These are phyloP conservation scores for Lithophane leautieri DNA, from an alignment of 2,888 invertebrate genomes.

Conservation along the genomic window DNA sequence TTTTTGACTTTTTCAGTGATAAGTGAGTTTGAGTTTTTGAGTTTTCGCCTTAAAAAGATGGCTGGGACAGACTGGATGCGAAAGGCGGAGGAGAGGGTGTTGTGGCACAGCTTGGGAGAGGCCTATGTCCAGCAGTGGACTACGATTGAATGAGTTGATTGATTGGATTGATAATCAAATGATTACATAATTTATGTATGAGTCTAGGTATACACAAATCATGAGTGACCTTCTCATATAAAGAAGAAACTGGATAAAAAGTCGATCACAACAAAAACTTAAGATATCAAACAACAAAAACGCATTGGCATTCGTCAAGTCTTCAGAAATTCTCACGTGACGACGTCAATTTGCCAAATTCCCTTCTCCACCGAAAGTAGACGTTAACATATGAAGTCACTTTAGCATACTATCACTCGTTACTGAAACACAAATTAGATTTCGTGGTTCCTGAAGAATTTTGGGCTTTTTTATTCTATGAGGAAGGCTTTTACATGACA, in stretches of 20 bases:
- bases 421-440: constrained; percentile 64
- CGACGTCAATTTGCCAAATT: constrained; percentile 57
- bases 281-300: not conserved
- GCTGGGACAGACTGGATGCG: not conserved
- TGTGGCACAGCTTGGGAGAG: not conserved
- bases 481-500: constrained; percentile 37
- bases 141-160: not conserved
- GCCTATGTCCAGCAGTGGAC: not conserved
- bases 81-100: not conserved
- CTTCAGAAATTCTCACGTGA: constrained; percentile 56
- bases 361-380: constrained; percentile 26
- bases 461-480: constrained; percentile 22
- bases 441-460: constrained; percentile 38
- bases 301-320: not conserved
- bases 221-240: not conserved
- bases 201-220: not conserved
- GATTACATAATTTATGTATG: not conserved
- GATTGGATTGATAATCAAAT: not conserved
- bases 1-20: no score
- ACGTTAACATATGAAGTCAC: constrained; percentile 60
- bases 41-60: not conserved
- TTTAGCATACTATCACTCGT: constrained; percentile 49
- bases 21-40: no score
- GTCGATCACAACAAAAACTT: not conserved
- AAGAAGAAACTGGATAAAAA: not conserved